Evolutionary conservation across 2,888 invertebrate genomes (phyloP), one percentile per base, ranked within the genome.

Genomic region (Polyommatus icarus): DNA sequence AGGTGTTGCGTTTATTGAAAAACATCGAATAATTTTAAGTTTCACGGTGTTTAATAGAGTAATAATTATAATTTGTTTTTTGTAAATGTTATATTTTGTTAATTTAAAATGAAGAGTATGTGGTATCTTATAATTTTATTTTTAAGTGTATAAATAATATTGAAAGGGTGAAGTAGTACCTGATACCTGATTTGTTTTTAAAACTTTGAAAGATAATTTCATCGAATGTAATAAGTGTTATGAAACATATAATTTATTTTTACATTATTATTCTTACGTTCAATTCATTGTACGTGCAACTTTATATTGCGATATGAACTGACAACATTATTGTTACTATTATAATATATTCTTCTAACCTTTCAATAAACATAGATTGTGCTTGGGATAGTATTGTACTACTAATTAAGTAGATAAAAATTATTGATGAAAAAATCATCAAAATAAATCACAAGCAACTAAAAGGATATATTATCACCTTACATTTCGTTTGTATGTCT

Each of bases 91-190:
- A 78, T 78, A 78, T 79, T 80, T 79, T 73, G 79, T 79, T 80
- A 79, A 78, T 78, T 72, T 78, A 76, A 78, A 78, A 78, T 75
- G 46, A 76, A 78, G 72, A 61, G 24, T 75, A 61, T 76, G 78
- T 75, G 24, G 24, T 24, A 24, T 24, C 24, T 24, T 77, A 57
- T 77, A 67, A 78, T 72, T 77, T 76, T 79, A 71, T 78, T 76
- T 78, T 59, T 71, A 78, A 71, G 18, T 54, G 20, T 71, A 32
- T 20, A 50, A 72, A 72, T 77, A 57, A 54, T 32, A 57, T 77
- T 77, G 24, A 18, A 29, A n/a, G 71, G 79, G 82, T 81, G 80
- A 83, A 82, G 81, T 82, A 81, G 83, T 83, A 83, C 83, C 83
- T 83, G 83, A 83, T 80, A 78, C 80, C 79, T 81, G 80, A 82